phyloP scores from a whole-genome alignment of 2,888 invertebrate species.

The Hartigia nigra region DNA sequence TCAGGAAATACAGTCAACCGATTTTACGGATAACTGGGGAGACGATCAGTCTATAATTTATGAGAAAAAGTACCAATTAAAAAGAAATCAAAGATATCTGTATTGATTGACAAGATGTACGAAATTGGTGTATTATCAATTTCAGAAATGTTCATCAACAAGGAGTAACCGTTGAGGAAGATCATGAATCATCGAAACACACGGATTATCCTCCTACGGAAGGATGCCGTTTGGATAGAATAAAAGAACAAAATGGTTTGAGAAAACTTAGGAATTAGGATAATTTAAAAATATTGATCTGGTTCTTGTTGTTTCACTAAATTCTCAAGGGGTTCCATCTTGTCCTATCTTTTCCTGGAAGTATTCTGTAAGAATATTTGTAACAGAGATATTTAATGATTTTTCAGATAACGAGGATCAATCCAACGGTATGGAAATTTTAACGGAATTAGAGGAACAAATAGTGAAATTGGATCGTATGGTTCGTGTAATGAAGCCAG shows the following conservation, averaged over 20 bases:
- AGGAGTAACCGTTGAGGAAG: neutral
- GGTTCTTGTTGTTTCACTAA: neutral
- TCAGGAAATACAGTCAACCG: neutral
- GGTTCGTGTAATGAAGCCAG: constrained; percentile 20
- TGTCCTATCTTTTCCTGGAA: neutral
- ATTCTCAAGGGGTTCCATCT: neutral
- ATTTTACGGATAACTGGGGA: neutral
- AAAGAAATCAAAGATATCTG: neutral
- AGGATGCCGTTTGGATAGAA: neutral
- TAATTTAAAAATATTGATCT: neutral
- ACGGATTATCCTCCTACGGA: neutral
- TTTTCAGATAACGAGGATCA: neutral
- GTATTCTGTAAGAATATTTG: neutral
- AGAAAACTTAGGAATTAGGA: neutral
- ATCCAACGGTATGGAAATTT: constrained; percentile 13
- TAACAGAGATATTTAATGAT: neutral
- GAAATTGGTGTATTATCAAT: neutral
- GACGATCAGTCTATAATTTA: neutral
- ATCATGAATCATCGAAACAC: neutral
- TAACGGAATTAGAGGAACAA: constrained; percentile 19
- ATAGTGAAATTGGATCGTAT: constrained; percentile 27
- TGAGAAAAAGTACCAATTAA: neutral
- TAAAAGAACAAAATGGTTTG: neutral
- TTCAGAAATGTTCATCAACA: neutral
- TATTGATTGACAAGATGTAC: neutral